Percentiles rank a stretch among this genome's conserved stretches.
Conservation (phyloP, 2,888 invertebrate genomes). For the Thera britannica region DNA sequence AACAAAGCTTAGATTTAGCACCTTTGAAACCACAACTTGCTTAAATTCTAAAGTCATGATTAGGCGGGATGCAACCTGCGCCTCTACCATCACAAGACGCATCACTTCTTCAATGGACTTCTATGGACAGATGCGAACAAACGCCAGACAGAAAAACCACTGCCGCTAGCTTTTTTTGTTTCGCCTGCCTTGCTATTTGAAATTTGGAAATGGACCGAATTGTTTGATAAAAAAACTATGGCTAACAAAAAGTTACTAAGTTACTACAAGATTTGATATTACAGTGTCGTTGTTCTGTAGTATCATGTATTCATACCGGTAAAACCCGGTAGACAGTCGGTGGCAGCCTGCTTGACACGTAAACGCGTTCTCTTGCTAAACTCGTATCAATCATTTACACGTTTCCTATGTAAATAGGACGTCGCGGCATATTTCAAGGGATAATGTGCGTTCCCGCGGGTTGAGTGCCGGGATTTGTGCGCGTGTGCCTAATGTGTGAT, state of each 20-base stretch:
- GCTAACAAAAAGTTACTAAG: no score
- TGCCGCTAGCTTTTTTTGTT: no score
- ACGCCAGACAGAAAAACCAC: no score
- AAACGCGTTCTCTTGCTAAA: slow-evolving; percentile 44
- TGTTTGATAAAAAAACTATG: no score
- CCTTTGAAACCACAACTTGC: background rate
- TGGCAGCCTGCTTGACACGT: slow-evolving; percentile 2
- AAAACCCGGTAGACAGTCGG: background rate
- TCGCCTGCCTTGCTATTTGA: no score
- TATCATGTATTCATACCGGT: background rate
- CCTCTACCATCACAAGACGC: no score
- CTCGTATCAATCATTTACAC: slow-evolving; percentile 77
- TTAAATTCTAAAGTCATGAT: no score
- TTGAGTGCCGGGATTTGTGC: slow-evolving; percentile 32
- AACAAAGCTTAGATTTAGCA: background rate
- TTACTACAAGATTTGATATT: no score
- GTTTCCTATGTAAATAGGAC: slow-evolving; percentile 69
- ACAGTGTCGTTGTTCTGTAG: background rate
- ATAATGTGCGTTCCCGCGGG: slow-evolving; percentile 42
- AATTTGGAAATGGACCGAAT: no score
- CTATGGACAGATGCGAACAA: no score
- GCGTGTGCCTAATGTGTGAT: slow-evolving; percentile 22
- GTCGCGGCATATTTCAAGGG: slow-evolving; percentile 51
- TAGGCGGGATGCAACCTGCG: no score
- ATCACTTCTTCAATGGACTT: no score